Evolutionary conservation across 2,888 invertebrate species (phyloP).

Genomic region (Drosophila macrospina): DNA sequence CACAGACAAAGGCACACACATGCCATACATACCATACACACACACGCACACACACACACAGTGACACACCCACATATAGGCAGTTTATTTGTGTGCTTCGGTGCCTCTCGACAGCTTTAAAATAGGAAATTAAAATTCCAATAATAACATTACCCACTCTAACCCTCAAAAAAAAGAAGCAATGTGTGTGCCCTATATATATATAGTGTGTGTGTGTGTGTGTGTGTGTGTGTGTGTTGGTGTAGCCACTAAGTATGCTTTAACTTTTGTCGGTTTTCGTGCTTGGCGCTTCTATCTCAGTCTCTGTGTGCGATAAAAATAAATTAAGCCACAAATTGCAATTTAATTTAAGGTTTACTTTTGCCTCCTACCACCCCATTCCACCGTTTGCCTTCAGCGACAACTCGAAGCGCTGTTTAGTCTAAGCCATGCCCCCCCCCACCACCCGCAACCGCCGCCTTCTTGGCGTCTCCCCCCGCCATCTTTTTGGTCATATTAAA

Average conservation of each 20-base stretch:
- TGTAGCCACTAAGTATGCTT: slow-evolving; percentile 67
- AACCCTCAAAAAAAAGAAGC: slow-evolving; percentile 15
- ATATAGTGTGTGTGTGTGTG: slow-evolving; percentile 13
- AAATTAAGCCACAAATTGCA: slow-evolving; percentile 80
- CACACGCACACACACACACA: slow-evolving; percentile 9
- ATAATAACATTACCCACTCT: slow-evolving; percentile 65
- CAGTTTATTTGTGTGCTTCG: slow-evolving; percentile 52
- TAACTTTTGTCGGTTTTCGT: slow-evolving; percentile 49
- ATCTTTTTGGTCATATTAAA: slow-evolving; percentile 69
- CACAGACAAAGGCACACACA: slow-evolving; percentile 19
- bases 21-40: slow-evolving; percentile 23
- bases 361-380: slow-evolving; percentile 15
- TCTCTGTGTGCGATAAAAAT: slow-evolving; percentile 68
- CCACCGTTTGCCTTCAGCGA: slow-evolving; percentile 10
- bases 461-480: not conserved
- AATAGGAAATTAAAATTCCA: slow-evolving; percentile 80
- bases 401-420: slow-evolving; percentile 22
- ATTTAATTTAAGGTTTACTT: slow-evolving; percentile 79
- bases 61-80: slow-evolving; percentile 22
- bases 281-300: slow-evolving; percentile 43
- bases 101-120: slow-evolving; percentile 62
- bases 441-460: not conserved
- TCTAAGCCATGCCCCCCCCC: slow-evolving; percentile 2
- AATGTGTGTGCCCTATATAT: not conserved
- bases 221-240: slow-evolving; percentile 23